Percentiles rank a stretch among this genome's conserved stretches.
Evolutionary conservation across 2,888 invertebrate species (phyloP).

Genomic region (Falcaria lacertinaria): DNA sequence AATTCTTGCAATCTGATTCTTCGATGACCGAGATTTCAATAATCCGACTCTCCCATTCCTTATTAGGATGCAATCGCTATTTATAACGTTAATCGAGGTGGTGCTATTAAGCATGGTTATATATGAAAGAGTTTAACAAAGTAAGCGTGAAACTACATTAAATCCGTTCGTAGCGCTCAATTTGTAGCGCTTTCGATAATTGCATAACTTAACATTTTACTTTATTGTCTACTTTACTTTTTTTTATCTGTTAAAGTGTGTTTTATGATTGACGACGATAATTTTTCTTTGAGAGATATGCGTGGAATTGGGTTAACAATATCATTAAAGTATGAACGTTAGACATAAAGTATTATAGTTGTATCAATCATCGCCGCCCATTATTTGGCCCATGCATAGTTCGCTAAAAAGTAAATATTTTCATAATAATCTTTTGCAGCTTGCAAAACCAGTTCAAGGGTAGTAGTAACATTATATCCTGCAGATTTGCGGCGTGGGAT

Average conservation of each 20-base stretch:
- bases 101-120: not conserved
- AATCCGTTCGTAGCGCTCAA: too few relatives aligned
- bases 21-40: constrained; percentile 38
- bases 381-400: not conserved
- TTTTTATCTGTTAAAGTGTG: not conserved
- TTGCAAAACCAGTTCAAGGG: constrained; percentile 55
- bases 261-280: not conserved
- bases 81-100: not conserved
- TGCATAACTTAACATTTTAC: too few relatives aligned
- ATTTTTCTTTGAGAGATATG: not conserved
- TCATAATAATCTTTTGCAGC: constrained; percentile 11
- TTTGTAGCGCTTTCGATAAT: too few relatives aligned
- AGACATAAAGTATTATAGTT: not conserved
- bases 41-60: constrained; percentile 25
- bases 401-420: not conserved
- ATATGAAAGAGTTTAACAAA: not conserved
- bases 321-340: not conserved
- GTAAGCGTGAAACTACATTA: too few relatives aligned
- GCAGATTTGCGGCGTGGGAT: constrained; percentile 30
- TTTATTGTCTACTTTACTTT: too few relatives aligned
- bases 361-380: not conserved
- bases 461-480: constrained; percentile 18
- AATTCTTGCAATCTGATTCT: constrained; percentile 45
- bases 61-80: constrained; percentile 28
- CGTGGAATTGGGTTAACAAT: not conserved